Evolutionary conservation across 2,888 invertebrate genomes (phyloP).

Genomic region (Ernsta delagoae): DNA sequence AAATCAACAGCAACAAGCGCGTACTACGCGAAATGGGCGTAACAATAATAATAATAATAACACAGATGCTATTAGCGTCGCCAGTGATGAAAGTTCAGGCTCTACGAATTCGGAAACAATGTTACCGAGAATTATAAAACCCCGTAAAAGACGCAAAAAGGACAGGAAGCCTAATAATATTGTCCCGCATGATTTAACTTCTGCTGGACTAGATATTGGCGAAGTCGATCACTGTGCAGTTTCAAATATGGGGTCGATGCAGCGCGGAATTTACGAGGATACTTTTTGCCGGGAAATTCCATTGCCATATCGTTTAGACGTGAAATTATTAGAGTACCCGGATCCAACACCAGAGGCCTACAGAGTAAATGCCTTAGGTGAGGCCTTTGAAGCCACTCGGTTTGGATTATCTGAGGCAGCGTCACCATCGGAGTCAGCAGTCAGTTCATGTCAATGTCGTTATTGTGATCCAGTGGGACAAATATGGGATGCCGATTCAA

Average conservation of each 20-base stretch:
- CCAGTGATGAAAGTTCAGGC: constrained; percentile 91
- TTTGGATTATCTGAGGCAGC: constrained; percentile 75
- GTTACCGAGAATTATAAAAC: constrained; percentile 94
- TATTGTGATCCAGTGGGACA: constrained; percentile 91
- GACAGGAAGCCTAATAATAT: constrained; percentile 90
- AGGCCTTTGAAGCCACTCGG: constrained; percentile 78
- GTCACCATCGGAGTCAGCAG: constrained; percentile 76
- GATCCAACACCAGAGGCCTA: constrained; percentile 72
- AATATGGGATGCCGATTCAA: constrained; percentile 90
- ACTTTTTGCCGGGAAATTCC: constrained; percentile 79
- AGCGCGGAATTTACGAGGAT: constrained; percentile 77
- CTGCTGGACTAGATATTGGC: constrained; percentile 68
- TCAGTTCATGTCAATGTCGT: constrained; percentile 88
- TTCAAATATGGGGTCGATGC: constrained; percentile 60
- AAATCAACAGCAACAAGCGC: constrained; percentile 74
- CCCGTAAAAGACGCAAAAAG: constrained; percentile 95
- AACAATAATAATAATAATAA: constrained; percentile 69
- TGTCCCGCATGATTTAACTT: constrained; percentile 72
- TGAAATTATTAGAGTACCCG: constrained; percentile 75
- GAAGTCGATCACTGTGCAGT: constrained; percentile 78
- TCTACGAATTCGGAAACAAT: constrained; percentile 88
- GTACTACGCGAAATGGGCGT: constrained; percentile 71
- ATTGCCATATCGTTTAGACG: constrained; percentile 75
- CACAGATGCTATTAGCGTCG: constrained; percentile 89
- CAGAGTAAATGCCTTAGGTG: constrained; percentile 82